Evolutionary conservation across 2,888 invertebrate species (phyloP), one percentile per base, ranked within the genome.

Genomic region (Oxytorus armatus): DNA sequence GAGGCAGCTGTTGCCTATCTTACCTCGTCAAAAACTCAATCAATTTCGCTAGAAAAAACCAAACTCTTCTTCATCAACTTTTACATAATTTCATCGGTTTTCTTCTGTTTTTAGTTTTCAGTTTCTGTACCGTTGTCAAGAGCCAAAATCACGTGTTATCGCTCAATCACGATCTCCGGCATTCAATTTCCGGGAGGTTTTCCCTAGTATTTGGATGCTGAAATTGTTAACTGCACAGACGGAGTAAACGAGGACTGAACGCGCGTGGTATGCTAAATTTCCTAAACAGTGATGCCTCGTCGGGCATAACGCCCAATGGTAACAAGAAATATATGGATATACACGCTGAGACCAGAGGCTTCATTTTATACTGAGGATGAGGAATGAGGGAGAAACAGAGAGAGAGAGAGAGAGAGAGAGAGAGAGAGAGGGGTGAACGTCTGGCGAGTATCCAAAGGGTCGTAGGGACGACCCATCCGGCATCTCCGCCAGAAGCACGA

Each of bases 401-500:
- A 25, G 8, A 18, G 61, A 11, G 29, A n/a, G 39, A 59, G 61
- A 47, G 72, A 23, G 25, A 53, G 21, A 66, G 79, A 76, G 66
- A 75, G 59, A 29, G 70, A 36, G 33, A 25, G 8, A 18, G 61
- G 11, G 29, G n/a, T n/a, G n/a, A 44, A 29, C 33, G 73, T 63
- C 80, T 80, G 80, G 80, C 80, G 61, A 44, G 29, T 55, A 51
- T 77, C 80, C 80, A 80, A 80, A 63, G 80, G 80, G 68, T 73
- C 80, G 55, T 49, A 80, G 79, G 29, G 61, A 53, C 76, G 59
- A 53, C 66, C 59, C 61, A 65, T 61, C 53, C 59, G 47, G 42
- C 61, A 49, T 63, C 55, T 51, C 70, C 23, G 42, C 42, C 44
- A 36, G 11, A 36, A 65, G 39, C 44, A 79, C 47, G 44, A 69